phyloP scores from a whole-genome alignment of 2,888 invertebrate species.

The Aphidoletes aphidimyza region DNA sequence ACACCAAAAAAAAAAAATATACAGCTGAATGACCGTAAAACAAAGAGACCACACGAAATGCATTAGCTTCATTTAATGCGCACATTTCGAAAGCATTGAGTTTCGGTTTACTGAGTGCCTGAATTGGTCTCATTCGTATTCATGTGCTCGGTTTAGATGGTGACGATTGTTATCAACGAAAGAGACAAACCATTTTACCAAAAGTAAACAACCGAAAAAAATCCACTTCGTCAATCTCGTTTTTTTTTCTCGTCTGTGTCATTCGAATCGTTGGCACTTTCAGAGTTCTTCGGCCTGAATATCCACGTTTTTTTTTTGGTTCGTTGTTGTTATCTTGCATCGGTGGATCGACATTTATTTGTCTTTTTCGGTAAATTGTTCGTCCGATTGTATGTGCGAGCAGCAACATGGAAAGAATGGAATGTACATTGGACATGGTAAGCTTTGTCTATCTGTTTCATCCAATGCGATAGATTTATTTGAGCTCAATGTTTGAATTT shows the following conservation, averaged over 20 bases:
- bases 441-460: neutral
- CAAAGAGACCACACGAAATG: conserved; percentile 31
- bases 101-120: neutral
- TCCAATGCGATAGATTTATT: neutral
- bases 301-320: neutral
- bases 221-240: conserved; percentile 7
- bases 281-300: conserved; percentile 10
- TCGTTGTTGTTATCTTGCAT: neutral
- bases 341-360: conserved; percentile 37
- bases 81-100: neutral
- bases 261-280: neutral
- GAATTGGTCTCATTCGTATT: conserved; percentile 12
- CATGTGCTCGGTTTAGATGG: neutral
- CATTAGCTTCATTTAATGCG: neutral
- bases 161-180: conserved; percentile 23
- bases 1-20: too few relatives aligned
- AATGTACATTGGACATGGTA: too few relatives aligned
- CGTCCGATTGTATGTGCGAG: neutral
- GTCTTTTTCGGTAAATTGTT: neutral
- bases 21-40: too few relatives aligned
- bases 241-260: neutral
- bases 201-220: conserved; percentile 44
- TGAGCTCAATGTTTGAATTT: neutral
- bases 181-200: conserved; percentile 41
- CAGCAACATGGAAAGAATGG: too few relatives aligned